Evolutionary conservation across 2,113 vertebrate species (phyloP), one percentile per base, ranked within the genome.

Genomic region (Syngnathoides biaculeatus): DNA sequence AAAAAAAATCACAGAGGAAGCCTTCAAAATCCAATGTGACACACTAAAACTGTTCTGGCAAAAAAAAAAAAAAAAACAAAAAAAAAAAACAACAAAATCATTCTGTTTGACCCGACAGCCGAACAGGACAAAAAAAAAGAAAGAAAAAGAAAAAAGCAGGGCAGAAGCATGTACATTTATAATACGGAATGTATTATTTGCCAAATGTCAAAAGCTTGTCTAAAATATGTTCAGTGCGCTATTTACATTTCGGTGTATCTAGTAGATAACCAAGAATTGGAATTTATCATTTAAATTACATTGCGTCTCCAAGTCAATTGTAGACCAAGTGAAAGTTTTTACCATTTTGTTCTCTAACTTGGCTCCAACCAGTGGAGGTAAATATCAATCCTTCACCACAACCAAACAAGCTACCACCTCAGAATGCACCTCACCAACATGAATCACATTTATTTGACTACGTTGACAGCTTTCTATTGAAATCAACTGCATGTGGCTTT

Each of bases 361-460:
- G 13, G 7, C 26, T 27, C 14, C 14, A 30, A 57, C 26, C 26
- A 57, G 26, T 30, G 24, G 7, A 27, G 55, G 30, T 24, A 52
- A 52, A 52, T 52, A 52, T 20, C 20, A 14, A 48, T 3, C 30
- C 30, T 35, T 35, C 30, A 35, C 30, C 30, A 35, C 5, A 35
- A 5, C 30, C 5, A 47, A 10, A 9, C 15, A 67, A 76, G 53
- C 35, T 20, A 47, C 38, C 26, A 14, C 11, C 27, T 64, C 40
- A 43, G 24, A 8, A 9, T 19, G 13, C 2, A 55, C 9, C 13
- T 27, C 6, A 27, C 62, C 1, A 11, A 35, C 12, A 55, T 64
- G 15, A 70, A 59, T 74, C 64, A 69, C 12, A 64, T 72, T 17
- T 19, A 67, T 69, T 65, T 58, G 42, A 45, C 30, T 65, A 53